A percentile compares a stretch with the other conserved stretches of the same genome.
Conservation (phyloP, 1,140 invertebrate species). For the Asbolus verrucosus region DNA sequence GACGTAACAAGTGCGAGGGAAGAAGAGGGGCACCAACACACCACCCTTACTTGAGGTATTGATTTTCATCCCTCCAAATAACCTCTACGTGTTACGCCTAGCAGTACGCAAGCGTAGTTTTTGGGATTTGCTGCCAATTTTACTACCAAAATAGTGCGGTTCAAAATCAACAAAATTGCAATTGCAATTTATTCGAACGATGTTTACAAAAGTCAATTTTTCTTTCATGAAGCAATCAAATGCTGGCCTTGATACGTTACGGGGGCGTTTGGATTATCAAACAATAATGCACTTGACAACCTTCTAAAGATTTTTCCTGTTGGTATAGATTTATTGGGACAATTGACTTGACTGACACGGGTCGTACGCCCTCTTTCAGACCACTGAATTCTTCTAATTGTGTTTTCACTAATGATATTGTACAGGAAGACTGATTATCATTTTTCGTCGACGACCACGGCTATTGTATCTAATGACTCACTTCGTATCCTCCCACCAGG, state of each 20-base stretch:
- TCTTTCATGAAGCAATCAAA: no score
- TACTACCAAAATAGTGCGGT: slow-evolving; percentile 10
- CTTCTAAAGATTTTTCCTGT: neutral
- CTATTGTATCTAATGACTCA: slow-evolving; percentile 13
- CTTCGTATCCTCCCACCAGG: neutral
- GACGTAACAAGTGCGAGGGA: slow-evolving; percentile 5
- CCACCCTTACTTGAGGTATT: slow-evolving; percentile 35
- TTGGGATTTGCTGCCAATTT: slow-evolving; percentile 26
- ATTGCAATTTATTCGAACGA: no score
- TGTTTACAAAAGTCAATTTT: no score
- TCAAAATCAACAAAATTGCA: neutral
- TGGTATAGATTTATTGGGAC: neutral
- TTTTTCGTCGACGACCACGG: slow-evolving; percentile 9
- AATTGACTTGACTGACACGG: neutral
- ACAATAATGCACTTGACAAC: neutral
- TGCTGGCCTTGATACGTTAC: neutral
- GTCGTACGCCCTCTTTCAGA: neutral
- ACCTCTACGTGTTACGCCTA: slow-evolving; percentile 9
- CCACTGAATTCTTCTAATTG: neutral
- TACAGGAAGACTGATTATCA: neutral
- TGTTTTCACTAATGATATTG: neutral
- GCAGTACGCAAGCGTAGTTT: slow-evolving; percentile 33
- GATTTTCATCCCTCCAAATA: slow-evolving; percentile 36
- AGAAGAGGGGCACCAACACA: slow-evolving; percentile 9
- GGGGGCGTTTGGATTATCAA: neutral